Base-by-base conservation (phyloP, 2,888 invertebrate species). In the Drosophila infuscata region DNA sequence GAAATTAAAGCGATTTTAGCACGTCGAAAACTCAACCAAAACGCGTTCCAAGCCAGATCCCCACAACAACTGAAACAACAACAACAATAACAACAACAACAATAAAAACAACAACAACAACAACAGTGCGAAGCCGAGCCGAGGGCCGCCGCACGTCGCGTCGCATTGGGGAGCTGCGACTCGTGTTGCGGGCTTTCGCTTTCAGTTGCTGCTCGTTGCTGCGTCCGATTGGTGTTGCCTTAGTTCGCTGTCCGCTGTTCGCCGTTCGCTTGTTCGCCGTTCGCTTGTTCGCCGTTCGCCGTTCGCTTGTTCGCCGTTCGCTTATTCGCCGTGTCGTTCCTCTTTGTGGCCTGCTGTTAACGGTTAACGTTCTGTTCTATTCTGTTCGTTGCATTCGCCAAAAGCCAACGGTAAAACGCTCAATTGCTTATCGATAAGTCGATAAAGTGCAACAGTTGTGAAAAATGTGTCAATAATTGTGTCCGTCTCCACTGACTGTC, bases 121-220 rank as follows among this genome's bases (percentile, higher is more conserved):
- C 25, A 38, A 57, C 41, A n/a, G 46, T 54, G 58, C 69, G 72
- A 80, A 74, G 69, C 43, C 51, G 53, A 70, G 77, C 76, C 79
- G 74, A 73, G 78, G 73, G 67, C 70, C 70, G 73, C 56, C 66
- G 65, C 68, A 68, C 67, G 68, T 71, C 64, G 60, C 64, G 41
- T 57, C 57, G 64, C 71, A 65, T 80, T 86, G 74, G 72, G 76
- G 79, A 67, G 60, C 76, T 76, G 70, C 48, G 66, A 74, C 58
- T 83, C 88, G 86, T 79, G 74, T 71, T 62, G 60, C 63, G 83
- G 59, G 90, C 85, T 91, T 91, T 92, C 91, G 89, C 91, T 92
- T 91, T 91, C 91, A 91, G 92, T 91, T 92, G 84, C 86, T 82
- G 86, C 82, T 86, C 82, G 88, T 83, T 83, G 89, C 90, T 91